Evolutionary conservation across 2,888 invertebrate species (phyloP).

Genomic region (Philereme vetulata): DNA sequence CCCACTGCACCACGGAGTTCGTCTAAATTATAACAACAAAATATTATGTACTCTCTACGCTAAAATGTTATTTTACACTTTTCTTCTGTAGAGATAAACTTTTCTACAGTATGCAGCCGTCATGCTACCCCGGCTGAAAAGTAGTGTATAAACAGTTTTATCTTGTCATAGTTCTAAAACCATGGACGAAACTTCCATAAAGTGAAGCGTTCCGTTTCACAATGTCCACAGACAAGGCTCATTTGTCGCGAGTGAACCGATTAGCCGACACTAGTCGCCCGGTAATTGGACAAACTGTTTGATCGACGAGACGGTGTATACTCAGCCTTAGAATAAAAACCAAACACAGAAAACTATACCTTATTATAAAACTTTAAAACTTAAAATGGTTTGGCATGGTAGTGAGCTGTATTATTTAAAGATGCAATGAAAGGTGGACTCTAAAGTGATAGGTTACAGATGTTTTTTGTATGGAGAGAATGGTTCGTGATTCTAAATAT

Average conservation of each 20-base stretch:
- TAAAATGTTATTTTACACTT: too few relatives aligned
- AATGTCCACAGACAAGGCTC: slow-evolving; percentile 23
- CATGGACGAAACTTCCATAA: background rate
- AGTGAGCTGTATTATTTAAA: background rate
- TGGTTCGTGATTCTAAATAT: slow-evolving; percentile 13
- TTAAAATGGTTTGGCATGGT: background rate
- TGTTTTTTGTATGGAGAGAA: slow-evolving; percentile 5
- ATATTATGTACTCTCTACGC: too few relatives aligned
- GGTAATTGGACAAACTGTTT: slow-evolving; percentile 29
- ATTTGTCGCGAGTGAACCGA: slow-evolving; percentile 31
- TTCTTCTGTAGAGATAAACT: too few relatives aligned
- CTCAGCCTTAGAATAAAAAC: slow-evolving; percentile 18
- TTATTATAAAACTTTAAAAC: background rate
- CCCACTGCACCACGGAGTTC: too few relatives aligned
- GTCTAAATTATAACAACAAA: too few relatives aligned
- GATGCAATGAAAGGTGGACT: slow-evolving; percentile 8
- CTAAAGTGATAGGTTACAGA: background rate
- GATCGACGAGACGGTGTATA: slow-evolving; percentile 29
- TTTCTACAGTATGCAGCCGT: too few relatives aligned
- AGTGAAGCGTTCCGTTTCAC: slow-evolving; percentile 8
- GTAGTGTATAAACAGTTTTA: too few relatives aligned
- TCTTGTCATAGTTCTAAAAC: background rate
- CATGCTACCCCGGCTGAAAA: too few relatives aligned
- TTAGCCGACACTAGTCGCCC: slow-evolving; percentile 27
- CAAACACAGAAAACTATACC: background rate